phyloP scores from a whole-genome alignment of 2,797 vertebrate genomes.

The Protosalanx chinensis region DNA sequence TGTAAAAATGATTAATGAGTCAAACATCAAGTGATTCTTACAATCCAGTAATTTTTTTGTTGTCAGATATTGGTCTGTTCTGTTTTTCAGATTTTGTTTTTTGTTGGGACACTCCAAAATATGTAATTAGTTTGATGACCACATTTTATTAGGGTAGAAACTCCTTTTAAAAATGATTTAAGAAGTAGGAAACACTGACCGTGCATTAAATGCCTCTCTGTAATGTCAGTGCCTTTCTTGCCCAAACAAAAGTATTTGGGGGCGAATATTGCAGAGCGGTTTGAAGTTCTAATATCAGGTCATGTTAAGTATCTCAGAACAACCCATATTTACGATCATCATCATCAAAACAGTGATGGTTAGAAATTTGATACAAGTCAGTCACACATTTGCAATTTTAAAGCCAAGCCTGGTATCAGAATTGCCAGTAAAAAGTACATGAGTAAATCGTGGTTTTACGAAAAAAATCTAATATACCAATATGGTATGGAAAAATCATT shows the following conservation, averaged over 20 bases:
- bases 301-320: slow-evolving; percentile 57
- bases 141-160: neutral
- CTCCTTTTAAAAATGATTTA: neutral
- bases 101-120: slow-evolving; percentile 7
- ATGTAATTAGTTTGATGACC: neutral
- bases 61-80: slow-evolving; percentile 17
- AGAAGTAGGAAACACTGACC: neutral
- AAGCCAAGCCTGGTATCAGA: slow-evolving; percentile 73
- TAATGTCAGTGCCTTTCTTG: neutral
- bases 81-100: slow-evolving; percentile 24
- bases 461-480: slow-evolving; percentile 81
- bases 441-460: slow-evolving; percentile 76
- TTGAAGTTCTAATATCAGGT: slow-evolving; percentile 33
- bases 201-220: slow-evolving; percentile 10
- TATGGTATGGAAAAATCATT: slow-evolving; percentile 82
- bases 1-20: slow-evolving; percentile 15
- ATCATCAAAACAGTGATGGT: slow-evolving; percentile 69
- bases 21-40: slow-evolving; percentile 23
- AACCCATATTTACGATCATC: slow-evolving; percentile 58
- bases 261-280: slow-evolving; percentile 62
- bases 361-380: slow-evolving; percentile 68
- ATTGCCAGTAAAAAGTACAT: slow-evolving; percentile 75
- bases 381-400: slow-evolving; percentile 71
- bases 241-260: neutral
- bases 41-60: slow-evolving; percentile 19